These are phyloP conservation scores for Schmidtea mediterranea DNA, from an alignment of 1,140 invertebrate genomes.

Conservation along the genomic window DNA sequence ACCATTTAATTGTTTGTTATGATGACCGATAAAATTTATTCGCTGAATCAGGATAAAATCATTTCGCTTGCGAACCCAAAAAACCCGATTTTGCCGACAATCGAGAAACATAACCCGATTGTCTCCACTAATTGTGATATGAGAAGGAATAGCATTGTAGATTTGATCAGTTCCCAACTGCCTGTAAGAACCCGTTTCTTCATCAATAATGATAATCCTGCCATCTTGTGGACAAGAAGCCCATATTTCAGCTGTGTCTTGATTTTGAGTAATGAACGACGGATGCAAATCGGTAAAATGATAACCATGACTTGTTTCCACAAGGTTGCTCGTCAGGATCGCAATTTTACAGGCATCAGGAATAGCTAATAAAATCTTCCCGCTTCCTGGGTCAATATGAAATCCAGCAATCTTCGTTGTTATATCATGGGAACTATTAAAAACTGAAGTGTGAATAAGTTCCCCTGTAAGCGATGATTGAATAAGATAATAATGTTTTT, in stretches of 20 bases:
- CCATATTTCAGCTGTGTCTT: background rate
- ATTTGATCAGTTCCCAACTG: background rate
- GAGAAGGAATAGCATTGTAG: background rate
- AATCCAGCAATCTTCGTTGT: background rate
- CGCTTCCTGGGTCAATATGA: background rate
- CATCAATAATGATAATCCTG: background rate
- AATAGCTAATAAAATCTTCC: background rate
- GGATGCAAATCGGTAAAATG: background rate
- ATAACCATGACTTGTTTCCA: background rate
- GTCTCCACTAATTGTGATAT: background rate
- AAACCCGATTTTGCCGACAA: background rate
- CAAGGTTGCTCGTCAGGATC: background rate
- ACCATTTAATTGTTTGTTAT: no score
- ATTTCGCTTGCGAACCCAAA: background rate
- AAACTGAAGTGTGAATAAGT: background rate
- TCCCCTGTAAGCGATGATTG: background rate
- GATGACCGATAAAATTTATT: background rate
- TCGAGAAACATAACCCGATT: background rate
- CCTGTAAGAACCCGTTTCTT: background rate
- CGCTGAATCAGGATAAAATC: constrained; percentile 1
- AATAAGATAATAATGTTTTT: background rate
- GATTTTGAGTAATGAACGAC: background rate
- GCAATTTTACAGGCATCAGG: background rate
- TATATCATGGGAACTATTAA: background rate
- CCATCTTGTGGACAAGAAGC: background rate